phyloP scores from a whole-genome alignment of 2,888 invertebrate genomes.

The Leptura quadrifasciata region DNA sequence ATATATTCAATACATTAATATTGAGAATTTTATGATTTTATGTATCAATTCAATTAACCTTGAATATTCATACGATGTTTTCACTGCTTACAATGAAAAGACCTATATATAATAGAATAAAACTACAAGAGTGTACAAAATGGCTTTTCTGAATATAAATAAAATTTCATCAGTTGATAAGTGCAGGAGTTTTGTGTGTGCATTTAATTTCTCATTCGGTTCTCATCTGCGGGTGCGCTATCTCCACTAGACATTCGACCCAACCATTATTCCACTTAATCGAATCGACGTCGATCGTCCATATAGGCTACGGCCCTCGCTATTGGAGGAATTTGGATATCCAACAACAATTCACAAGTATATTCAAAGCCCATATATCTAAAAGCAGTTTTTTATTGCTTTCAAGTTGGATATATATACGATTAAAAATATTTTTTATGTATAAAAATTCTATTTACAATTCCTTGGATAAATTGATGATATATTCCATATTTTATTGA shows the following conservation, averaged over 20 bases:
- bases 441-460: too few relatives aligned
- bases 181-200: slow-evolving; percentile 51
- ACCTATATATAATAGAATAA: slow-evolving; percentile 41
- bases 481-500: too few relatives aligned
- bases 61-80: slow-evolving; percentile 14
- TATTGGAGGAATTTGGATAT: slow-evolving; percentile 32
- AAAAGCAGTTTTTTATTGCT: background rate
- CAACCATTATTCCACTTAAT: slow-evolving; percentile 60
- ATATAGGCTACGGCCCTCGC: slow-evolving; percentile 20
- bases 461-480: too few relatives aligned
- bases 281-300: slow-evolving; percentile 50
- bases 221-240: slow-evolving; percentile 50
- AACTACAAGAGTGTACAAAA: slow-evolving; percentile 44
- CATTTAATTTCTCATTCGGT: slow-evolving; percentile 56
- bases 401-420: background rate
- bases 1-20: too few relatives aligned
- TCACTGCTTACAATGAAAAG: background rate
- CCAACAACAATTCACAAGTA: slow-evolving; percentile 22
- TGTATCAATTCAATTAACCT: background rate
- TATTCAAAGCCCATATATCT: slow-evolving; percentile 18
- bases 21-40: too few relatives aligned
- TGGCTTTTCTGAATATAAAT: slow-evolving; percentile 50
- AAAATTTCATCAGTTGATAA: slow-evolving; percentile 57
- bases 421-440: background rate
- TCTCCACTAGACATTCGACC: slow-evolving; percentile 59